phyloP scores from a whole-genome alignment of 2,113 vertebrate species.

The Clarias magur region DNA sequence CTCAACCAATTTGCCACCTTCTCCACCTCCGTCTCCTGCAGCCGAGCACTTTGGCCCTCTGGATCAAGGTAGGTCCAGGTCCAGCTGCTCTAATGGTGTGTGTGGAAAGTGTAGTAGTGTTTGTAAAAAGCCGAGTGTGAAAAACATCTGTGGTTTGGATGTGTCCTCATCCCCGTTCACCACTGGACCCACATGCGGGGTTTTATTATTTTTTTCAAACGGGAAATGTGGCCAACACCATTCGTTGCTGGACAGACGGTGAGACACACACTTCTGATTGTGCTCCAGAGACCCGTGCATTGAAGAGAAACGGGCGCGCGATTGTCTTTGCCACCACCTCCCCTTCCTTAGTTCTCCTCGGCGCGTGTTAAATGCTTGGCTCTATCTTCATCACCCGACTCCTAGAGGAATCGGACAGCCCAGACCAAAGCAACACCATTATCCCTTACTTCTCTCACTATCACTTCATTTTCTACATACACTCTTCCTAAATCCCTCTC shows the following conservation, averaged over 20 bases:
- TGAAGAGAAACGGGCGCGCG: conserved; percentile 37
- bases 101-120: conserved; percentile 18
- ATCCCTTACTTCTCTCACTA: conserved; percentile 11
- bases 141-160: conserved; percentile 35
- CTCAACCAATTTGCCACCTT: conserved; percentile 94
- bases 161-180: conserved; percentile 40
- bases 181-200: conserved; percentile 19
- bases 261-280: conserved; percentile 14
- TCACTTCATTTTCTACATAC: conserved; percentile 12
- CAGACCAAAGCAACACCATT: background rate
- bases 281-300: conserved; percentile 2
- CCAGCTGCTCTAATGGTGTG: background rate
- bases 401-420: conserved; percentile 17
- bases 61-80: conserved; percentile 86
- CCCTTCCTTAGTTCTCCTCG: conserved; percentile 52
- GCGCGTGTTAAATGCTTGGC: conserved; percentile 34
- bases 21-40: conserved; percentile 94
- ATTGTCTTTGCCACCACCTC: conserved; percentile 41
- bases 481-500: conserved; percentile 10
- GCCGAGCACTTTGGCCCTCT: conserved; percentile 86
- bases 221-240: conserved; percentile 1
- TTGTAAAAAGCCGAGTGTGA: conserved; percentile 42
- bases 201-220: background rate
- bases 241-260: conserved; percentile 34
- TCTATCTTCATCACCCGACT: conserved; percentile 46